Evolutionary conservation across 2,888 invertebrate genomes (phyloP), one percentile per base, ranked within the genome.

Genomic region (Agonopterix heracliana): DNA sequence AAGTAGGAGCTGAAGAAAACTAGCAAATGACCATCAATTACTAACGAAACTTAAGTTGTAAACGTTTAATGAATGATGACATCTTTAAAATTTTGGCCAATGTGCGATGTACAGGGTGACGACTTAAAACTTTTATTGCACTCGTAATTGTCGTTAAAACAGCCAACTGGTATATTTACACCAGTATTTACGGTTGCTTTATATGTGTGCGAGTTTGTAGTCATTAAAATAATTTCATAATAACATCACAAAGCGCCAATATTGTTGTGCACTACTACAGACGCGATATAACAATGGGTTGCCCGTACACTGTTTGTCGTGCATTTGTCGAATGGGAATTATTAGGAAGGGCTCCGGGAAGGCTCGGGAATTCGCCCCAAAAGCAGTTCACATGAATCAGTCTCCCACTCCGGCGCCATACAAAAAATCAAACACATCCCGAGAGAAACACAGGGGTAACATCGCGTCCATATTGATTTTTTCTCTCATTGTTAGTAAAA

Each of bases 361-460:
- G 87, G 87, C 88, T 81, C 88, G 88, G 88, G 88, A 88, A 88
- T 87, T 86, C 80, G 86, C 87, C 88, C 87, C 77, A 86, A 86
- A 87, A 86, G 86, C 86, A 82, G 88, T 89, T 89, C 88, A 84
- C 88, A 88, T 88, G 88, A 84, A 81, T 73, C 80, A 78, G 66
- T 78, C 84, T 86, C 87, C 86, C 85, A 86, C 86, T 86, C 81
- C 78, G 80, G 81, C 75, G 74, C 75, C 69, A 73, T 73, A 87
- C 82, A 87, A 87, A 88, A 87, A 88, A 87, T 85, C 85, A 83
- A 83, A 86, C 79, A 78, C 74, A 86, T 86, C 88, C 85, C 84
- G 84, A 85, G 81, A 84, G 87, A 87, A 88, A 85, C 87, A 87
- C 86, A 87, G 86, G 88, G 88, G 88, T 87, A 83, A 85, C 83